Conservation (phyloP, 2,113 vertebrate species). For the Uria lomvia region DNA sequence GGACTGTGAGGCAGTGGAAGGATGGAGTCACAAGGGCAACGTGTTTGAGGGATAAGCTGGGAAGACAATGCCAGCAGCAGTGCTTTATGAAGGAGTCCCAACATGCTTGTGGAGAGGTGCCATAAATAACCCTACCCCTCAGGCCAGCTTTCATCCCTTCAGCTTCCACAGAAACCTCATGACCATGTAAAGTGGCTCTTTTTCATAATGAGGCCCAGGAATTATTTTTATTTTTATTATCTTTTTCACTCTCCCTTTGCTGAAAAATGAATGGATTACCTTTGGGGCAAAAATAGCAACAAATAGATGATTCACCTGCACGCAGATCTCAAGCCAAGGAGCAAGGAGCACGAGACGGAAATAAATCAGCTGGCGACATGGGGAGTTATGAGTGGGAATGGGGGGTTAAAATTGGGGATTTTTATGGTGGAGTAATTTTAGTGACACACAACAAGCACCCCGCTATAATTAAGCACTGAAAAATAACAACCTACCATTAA, state of each 20-base stretch:
- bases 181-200: not conserved
- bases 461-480: not conserved
- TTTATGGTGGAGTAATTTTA: not conserved
- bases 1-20: not conserved
- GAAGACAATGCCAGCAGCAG: not conserved
- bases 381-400: not conserved
- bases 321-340: not conserved
- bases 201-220: not conserved
- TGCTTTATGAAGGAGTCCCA: not conserved
- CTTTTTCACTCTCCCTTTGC: not conserved
- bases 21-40: not conserved
- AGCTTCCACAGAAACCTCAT: not conserved
- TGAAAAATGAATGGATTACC: not conserved
- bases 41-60: not conserved
- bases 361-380: not conserved
- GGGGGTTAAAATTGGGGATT: not conserved
- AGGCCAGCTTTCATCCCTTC: not conserved
- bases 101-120: not conserved
- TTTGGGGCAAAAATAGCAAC: not conserved
- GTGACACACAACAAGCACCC: not conserved
- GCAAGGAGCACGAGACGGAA: not conserved
- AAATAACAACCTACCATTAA: not conserved
- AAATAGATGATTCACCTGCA: not conserved
- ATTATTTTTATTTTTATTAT: not conserved
- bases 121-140: not conserved